These are phyloP conservation scores for Ophonus ardosiacus DNA, from an alignment of 2,888 invertebrate species.

Conservation along the genomic window DNA sequence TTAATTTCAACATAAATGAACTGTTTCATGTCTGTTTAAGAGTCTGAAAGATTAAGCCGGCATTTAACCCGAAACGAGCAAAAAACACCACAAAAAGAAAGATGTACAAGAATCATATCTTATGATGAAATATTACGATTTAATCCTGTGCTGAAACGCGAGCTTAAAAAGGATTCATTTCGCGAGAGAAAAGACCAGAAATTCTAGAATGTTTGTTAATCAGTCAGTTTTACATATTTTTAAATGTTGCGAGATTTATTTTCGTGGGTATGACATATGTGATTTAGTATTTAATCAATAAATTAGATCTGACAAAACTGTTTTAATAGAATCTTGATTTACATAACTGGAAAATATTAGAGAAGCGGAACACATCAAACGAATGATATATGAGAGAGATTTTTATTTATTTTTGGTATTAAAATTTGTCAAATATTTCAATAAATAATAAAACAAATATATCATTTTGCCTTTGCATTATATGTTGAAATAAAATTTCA, in stretches of 20 bases:
- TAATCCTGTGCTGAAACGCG: slow-evolving; percentile 24
- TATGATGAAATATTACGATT: slow-evolving; percentile 40
- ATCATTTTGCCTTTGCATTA: not conserved
- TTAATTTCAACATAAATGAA: slow-evolving; percentile 50
- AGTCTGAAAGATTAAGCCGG: slow-evolving; percentile 36
- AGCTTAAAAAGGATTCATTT: slow-evolving; percentile 28
- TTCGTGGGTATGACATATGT: not conserved
- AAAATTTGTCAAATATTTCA: not conserved
- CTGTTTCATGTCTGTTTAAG: slow-evolving; percentile 45
- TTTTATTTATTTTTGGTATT: not conserved
- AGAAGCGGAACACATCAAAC: not conserved
- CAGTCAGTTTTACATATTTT: not conserved
- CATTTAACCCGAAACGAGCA: slow-evolving; percentile 29
- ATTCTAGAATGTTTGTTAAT: not conserved
- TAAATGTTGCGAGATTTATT: not conserved
- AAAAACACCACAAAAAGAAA: slow-evolving; percentile 30
- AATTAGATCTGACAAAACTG: not conserved
- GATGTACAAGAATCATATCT: slow-evolving; percentile 49
- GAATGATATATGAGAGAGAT: not conserved
- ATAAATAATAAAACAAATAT: not conserved
- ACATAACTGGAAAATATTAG: not conserved
- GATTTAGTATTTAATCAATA: not conserved
- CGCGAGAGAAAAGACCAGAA: not conserved
- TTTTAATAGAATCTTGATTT: not conserved
- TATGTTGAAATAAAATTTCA: too few relatives aligned